phyloP scores from a whole-genome alignment of 2,888 invertebrate genomes.

The Phengaris alcon region DNA sequence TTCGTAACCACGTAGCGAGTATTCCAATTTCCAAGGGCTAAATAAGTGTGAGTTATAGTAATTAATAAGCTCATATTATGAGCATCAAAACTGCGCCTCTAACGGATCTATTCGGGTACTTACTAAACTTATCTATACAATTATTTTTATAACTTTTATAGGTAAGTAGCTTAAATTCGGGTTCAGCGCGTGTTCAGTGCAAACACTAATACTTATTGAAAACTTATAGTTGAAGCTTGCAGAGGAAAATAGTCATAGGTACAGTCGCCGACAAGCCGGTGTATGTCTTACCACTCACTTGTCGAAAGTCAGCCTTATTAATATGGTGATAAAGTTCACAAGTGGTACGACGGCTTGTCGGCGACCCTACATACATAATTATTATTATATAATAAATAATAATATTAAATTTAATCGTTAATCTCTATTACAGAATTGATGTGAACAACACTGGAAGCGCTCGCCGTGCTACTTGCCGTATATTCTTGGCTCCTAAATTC shows the following conservation, averaged over 20 bases:
- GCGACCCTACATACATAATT: no score
- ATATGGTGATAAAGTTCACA: no score
- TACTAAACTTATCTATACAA: not conserved
- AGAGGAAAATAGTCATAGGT: not conserved
- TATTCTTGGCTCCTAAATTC: conserved; percentile 84
- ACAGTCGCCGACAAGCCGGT: not conserved
- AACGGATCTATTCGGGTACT: not conserved
- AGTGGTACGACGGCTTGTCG: no score
- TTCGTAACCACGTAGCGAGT: not conserved
- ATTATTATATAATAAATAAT: no score
- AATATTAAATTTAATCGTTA: not conserved
- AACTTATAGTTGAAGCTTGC: no score
- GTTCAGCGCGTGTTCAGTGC: no score
- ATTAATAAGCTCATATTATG: no score
- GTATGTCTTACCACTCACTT: not conserved
- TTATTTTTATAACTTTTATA: no score
- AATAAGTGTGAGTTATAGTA: not conserved
- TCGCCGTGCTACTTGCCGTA: conserved; percentile 81
- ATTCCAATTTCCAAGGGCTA: not conserved
- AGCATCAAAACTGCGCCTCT: not conserved
- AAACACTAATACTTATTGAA: no score
- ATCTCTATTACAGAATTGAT: conserved; percentile 54
- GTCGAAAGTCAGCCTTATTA: no score
- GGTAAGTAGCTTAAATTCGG: no score
- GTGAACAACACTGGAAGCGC: conserved; percentile 73